Conservation (phyloP, 2,888 invertebrate genomes). For the Catocala sponsa region DNA sequence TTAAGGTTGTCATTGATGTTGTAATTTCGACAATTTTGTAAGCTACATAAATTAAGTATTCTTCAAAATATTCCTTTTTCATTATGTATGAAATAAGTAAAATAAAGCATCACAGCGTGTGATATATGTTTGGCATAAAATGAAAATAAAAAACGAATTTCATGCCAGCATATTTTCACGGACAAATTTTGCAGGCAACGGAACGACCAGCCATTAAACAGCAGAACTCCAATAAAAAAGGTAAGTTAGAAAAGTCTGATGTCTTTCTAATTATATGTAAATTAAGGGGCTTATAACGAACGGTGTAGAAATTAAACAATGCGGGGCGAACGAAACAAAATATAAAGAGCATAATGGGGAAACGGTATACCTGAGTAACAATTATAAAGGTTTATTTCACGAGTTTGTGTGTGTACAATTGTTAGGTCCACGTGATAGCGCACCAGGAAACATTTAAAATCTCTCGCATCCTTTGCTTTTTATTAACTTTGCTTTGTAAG, state of each 20-base stretch:
- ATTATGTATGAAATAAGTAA: constrained; percentile 25
- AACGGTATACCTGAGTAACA: constrained; percentile 28
- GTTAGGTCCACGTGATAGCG: constrained; percentile 10
- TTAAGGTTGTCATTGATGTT: too few species aligned
- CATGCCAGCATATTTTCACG: constrained; percentile 19
- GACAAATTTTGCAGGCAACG: constrained; percentile 33
- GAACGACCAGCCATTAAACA: constrained; percentile 30
- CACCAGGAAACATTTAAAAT: constrained; percentile 10
- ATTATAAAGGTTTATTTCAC: constrained; percentile 35
- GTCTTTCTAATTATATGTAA: constrained; percentile 66
- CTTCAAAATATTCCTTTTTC: background rate
- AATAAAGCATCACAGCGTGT: constrained; percentile 27
- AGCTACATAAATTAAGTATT: too few species aligned
- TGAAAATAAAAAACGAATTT: too few species aligned
- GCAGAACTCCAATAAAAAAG: constrained; percentile 15
- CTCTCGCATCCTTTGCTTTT: constrained; percentile 10
- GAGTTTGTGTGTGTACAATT: constrained; percentile 31
- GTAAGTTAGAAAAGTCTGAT: constrained; percentile 41
- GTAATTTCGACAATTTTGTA: too few species aligned
- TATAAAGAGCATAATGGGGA: constrained; percentile 19
- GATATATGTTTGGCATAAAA: constrained; percentile 14
- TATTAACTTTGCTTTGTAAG: background rate
- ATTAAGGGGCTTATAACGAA: constrained; percentile 52
- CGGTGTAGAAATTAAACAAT: constrained; percentile 20
- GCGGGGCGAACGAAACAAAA: constrained; percentile 21